Conservation (phyloP, 2,113 vertebrate species). For the Tachysurus fulvidraco region DNA sequence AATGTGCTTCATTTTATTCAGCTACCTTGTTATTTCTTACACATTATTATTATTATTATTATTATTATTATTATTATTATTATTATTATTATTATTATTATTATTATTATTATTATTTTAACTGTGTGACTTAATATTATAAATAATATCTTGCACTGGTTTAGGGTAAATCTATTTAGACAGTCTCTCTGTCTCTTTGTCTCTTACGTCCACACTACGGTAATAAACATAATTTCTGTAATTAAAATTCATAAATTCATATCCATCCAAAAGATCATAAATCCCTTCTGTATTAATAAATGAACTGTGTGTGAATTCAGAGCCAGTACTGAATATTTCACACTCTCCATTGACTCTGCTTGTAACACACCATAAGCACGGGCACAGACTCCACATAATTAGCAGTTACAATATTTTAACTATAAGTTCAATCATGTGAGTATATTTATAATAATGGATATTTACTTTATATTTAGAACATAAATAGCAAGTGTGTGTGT, state of each 20-base stretch:
- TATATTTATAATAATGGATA: neutral
- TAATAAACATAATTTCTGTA: constrained; percentile 59
- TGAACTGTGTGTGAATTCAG: constrained; percentile 56
- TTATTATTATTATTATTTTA: neutral
- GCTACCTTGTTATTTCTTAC: neutral
- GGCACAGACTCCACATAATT: constrained; percentile 17
- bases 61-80: no score
- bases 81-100: neutral
- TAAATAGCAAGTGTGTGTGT: neutral
- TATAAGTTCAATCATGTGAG: neutral
- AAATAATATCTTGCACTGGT: neutral
- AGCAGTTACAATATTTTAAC: constrained; percentile 1
- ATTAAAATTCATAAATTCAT: constrained; percentile 55
- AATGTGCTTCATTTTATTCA: neutral
- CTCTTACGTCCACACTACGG: constrained; percentile 47
- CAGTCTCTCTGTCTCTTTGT: neutral
- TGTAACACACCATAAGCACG: constrained; percentile 33
- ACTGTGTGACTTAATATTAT: neutral
- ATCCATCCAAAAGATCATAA: constrained; percentile 53
- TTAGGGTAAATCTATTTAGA: neutral
- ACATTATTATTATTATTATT: neutral
- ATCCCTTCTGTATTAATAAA: constrained; percentile 57
- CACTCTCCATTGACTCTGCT: constrained; percentile 41
- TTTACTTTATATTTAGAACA: neutral
- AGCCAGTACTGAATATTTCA: constrained; percentile 49